Conservation (phyloP, 2,888 invertebrate genomes). For the Noctua comes region DNA sequence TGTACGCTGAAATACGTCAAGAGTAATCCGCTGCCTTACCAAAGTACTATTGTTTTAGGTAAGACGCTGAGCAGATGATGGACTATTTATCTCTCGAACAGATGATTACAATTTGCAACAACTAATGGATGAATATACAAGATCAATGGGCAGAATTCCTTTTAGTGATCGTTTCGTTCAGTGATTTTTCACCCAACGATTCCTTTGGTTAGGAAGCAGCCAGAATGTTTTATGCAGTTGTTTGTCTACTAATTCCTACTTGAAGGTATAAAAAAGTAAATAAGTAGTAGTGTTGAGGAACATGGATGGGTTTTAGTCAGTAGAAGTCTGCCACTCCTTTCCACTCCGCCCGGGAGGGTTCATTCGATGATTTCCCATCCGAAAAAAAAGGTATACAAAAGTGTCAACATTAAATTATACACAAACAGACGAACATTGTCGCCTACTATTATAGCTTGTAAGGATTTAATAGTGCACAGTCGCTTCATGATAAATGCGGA, state of each 20-base stretch:
- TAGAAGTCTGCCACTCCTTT: too few relatives aligned
- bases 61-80: not conserved
- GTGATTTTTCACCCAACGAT: not conserved
- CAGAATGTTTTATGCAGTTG: not conserved
- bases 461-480: conserved; percentile 59
- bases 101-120: too few relatives aligned
- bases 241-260: not conserved
- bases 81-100: not conserved
- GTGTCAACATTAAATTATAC: not conserved
- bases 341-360: too few relatives aligned
- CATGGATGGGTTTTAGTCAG: too few relatives aligned
- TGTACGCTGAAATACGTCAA: not conserved
- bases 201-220: not conserved
- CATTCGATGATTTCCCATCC: too few relatives aligned
- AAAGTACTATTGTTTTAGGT: not conserved
- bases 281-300: too few relatives aligned
- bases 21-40: not conserved
- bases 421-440: conserved; percentile 14
- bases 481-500: conserved; percentile 68
- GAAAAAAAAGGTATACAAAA: not conserved
- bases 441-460: conserved; percentile 1
- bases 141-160: not conserved
- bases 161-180: not conserved
- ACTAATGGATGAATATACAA: too few relatives aligned
- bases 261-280: not conserved